Percentiles rank a stretch among this genome's conserved stretches.
Conservation (phyloP, 2,888 invertebrate species). For the Junonia oenone region DNA sequence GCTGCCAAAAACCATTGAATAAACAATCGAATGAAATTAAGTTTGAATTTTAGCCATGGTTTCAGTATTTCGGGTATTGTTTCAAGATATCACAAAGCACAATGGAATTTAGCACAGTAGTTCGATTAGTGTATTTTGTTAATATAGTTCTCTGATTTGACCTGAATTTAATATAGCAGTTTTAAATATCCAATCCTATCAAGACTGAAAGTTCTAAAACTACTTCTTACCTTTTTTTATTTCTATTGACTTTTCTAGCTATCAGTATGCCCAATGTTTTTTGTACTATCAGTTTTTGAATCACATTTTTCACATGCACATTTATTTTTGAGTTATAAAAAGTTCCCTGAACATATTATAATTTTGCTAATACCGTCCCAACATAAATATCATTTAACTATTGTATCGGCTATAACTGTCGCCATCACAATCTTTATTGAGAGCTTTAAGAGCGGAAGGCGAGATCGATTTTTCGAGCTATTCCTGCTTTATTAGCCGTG, state of each 20-base stretch:
- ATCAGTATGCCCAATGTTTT: no score
- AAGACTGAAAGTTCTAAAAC: no score
- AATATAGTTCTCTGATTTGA: no score
- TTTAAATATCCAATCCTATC: no score
- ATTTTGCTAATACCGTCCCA: background rate
- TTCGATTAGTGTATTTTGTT: no score
- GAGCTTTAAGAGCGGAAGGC: slow-evolving; percentile 5
- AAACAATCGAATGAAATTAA: background rate
- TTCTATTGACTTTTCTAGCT: no score
- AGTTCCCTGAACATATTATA: background rate
- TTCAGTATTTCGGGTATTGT: background rate
- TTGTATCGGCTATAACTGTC: slow-evolving; percentile 7
- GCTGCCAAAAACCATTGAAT: background rate
- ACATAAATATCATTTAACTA: slow-evolving; percentile 2
- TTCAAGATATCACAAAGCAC: background rate
- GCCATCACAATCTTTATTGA: slow-evolving; percentile 4
- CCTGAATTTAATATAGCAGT: no score
- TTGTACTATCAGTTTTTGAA: no score
- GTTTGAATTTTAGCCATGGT: background rate
- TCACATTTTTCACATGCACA: no score
- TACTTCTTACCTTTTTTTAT: no score
- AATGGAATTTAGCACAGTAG: background rate
- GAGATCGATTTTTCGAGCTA: slow-evolving; percentile 13
- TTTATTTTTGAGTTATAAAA: no score
- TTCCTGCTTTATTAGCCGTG: slow-evolving; percentile 30